phyloP scores from a whole-genome alignment of 2,113 vertebrate genomes.

The Leptosomus discolor region DNA sequence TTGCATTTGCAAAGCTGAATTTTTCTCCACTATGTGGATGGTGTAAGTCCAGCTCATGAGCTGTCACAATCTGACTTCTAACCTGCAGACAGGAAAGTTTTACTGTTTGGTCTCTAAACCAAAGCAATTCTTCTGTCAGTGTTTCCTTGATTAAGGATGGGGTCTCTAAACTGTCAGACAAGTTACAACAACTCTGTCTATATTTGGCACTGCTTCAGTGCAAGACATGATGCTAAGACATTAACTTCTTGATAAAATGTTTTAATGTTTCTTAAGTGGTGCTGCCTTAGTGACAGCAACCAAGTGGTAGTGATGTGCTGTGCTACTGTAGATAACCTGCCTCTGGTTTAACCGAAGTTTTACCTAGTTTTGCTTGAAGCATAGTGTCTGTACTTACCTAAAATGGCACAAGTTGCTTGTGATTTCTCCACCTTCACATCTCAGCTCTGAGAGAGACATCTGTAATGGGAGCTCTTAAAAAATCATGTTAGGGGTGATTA shows the following conservation, averaged over 20 bases:
- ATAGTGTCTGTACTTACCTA: background rate
- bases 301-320: background rate
- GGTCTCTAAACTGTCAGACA: background rate
- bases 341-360: background rate
- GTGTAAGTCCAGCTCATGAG: background rate
- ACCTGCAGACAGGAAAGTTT: background rate
- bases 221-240: background rate
- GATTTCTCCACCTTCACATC: background rate
- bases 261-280: background rate
- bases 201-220: background rate
- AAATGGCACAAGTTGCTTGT: background rate
- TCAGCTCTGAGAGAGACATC: background rate
- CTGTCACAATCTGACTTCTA: background rate
- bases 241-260: background rate
- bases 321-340: background rate
- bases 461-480: background rate
- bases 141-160: background rate
- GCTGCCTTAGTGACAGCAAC: background rate
- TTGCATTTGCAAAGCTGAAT: background rate
- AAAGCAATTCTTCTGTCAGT: background rate
- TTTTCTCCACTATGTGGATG: background rate
- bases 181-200: background rate
- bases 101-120: background rate
- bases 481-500: background rate
- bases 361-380: background rate